Conservation (phyloP, 2,888 invertebrate genomes). For the Acleris laterana region DNA sequence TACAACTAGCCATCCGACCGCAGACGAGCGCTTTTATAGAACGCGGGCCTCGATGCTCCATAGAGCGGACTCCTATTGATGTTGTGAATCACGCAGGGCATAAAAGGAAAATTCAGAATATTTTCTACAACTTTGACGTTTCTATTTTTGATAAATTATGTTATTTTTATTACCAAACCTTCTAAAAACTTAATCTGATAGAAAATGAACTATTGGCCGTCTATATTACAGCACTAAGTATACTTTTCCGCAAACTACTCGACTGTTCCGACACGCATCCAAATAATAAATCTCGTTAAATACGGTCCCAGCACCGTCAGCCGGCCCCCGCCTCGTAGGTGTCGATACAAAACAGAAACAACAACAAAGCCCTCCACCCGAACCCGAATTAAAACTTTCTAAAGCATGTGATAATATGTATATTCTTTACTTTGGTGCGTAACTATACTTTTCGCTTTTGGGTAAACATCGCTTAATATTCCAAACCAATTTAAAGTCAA, state of each 20-base stretch:
- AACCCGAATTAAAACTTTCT: slow-evolving; percentile 30
- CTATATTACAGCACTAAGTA: background rate
- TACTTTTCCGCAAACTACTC: slow-evolving; percentile 9
- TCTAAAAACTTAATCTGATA: too few species aligned
- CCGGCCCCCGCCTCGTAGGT: slow-evolving; percentile 7
- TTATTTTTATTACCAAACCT: too few species aligned
- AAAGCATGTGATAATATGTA: slow-evolving; percentile 29
- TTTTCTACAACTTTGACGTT: background rate
- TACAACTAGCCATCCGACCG: slow-evolving; percentile 59
- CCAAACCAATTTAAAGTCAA: too few species aligned
- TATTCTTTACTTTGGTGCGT: slow-evolving; percentile 2
- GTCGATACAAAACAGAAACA: slow-evolving; percentile 29
- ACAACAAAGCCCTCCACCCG: slow-evolving; percentile 25
- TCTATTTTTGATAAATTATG: too few species aligned
- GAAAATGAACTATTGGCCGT: background rate
- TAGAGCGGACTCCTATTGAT: slow-evolving; percentile 58
- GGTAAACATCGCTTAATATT: too few species aligned
- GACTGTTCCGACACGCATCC: slow-evolving; percentile 11
- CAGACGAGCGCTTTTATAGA: slow-evolving; percentile 56
- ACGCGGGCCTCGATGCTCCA: slow-evolving; percentile 58
- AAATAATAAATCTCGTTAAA: slow-evolving; percentile 30
- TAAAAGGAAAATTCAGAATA: slow-evolving; percentile 26
- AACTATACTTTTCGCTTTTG: background rate
- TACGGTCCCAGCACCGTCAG: slow-evolving; percentile 11
- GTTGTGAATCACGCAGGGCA: slow-evolving; percentile 46